Evolutionary conservation across 2,113 vertebrate genomes (phyloP).

Genomic region (Elachura formosa): DNA sequence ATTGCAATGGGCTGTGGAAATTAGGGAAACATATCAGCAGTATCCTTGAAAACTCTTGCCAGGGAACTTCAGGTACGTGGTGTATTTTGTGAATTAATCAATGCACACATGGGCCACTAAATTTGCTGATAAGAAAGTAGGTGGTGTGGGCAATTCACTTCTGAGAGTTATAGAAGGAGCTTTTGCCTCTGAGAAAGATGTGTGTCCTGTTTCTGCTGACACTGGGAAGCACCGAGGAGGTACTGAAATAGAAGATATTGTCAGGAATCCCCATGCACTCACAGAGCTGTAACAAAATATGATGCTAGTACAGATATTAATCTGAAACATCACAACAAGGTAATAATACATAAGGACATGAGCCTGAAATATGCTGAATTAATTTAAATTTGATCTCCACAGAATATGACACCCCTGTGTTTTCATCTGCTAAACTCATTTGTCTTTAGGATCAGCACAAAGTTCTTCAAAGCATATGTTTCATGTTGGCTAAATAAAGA

Average conservation of each 20-base stretch:
- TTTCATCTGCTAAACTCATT: not conserved
- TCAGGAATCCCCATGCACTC: not conserved
- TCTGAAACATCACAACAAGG: not conserved
- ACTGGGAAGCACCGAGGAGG: not conserved
- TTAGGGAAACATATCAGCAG: not conserved
- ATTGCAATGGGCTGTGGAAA: not conserved
- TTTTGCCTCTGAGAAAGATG: not conserved
- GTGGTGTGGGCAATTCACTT: not conserved
- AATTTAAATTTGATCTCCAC: not conserved
- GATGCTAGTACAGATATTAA: not conserved
- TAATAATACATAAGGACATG: not conserved
- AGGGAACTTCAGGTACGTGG: not conserved
- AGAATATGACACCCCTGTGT: not conserved
- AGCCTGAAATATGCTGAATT: not conserved
- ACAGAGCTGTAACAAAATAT: not conserved
- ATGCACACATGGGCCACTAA: rapidly evolving
- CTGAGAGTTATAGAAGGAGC: not conserved
- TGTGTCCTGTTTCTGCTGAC: not conserved
- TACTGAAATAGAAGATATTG: not conserved
- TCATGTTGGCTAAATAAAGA: not conserved
- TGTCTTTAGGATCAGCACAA: not conserved
- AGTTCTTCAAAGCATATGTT: not conserved
- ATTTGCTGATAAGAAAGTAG: not conserved
- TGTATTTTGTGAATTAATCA: not conserved
- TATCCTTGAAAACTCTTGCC: not conserved